A percentile compares a stretch with the other conserved stretches of the same genome.
Conservation (phyloP, 2,888 invertebrate genomes). For the Drosophila setosimentum region DNA sequence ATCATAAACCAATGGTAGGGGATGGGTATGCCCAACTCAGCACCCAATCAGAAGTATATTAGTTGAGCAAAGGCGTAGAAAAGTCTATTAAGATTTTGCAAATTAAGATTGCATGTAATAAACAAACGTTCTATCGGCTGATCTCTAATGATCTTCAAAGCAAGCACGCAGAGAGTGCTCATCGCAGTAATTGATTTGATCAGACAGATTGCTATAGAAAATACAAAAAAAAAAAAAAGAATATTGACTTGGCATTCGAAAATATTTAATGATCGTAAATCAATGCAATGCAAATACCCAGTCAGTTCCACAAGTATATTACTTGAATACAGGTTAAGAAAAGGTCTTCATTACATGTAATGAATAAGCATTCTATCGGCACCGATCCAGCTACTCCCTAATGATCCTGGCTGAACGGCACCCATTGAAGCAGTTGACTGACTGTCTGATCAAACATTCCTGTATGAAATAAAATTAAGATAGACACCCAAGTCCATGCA, state of each 20-base stretch:
- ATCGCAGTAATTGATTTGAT: neutral
- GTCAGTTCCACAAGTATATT: neutral
- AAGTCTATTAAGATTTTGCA: neutral
- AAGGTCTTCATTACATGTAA: neutral
- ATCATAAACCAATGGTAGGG: neutral
- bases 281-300: neutral
- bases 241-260: neutral
- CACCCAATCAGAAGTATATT: neutral
- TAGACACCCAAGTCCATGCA: slow-evolving; percentile 17
- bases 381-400: neutral
- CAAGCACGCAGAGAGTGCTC: neutral
- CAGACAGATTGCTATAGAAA: too few species aligned
- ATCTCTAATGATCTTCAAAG: neutral
- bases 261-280: neutral
- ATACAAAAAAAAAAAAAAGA: neutral
- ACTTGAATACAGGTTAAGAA: neutral
- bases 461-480: slow-evolving; percentile 30
- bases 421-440: neutral
- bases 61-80: neutral
- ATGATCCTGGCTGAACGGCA: neutral
- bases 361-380: neutral
- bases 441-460: neutral
- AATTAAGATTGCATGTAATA: neutral
- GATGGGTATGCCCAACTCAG: neutral
- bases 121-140: neutral